Conservation (phyloP, 2,113 vertebrate genomes). For the Garra rufa region DNA sequence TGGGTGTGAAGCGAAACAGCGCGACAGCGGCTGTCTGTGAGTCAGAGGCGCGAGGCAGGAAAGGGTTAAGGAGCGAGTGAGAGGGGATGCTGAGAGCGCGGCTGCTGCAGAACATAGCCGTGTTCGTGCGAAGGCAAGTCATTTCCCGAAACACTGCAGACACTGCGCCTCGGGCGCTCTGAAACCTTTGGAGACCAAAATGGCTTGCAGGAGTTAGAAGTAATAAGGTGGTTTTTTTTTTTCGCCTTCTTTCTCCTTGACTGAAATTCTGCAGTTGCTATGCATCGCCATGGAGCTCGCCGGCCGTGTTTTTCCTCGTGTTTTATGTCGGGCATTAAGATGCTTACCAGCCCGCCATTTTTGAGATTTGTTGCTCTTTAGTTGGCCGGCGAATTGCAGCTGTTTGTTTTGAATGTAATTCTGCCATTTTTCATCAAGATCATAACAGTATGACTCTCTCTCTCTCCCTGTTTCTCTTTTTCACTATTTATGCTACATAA, state of each 20-base stretch:
- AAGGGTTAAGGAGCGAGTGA: slow-evolving; percentile 98
- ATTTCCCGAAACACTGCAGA: slow-evolving; percentile 99
- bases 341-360: slow-evolving; percentile 87
- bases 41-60: slow-evolving; percentile 80
- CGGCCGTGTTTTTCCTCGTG: slow-evolving; percentile 79
- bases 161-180: slow-evolving; percentile 94
- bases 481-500: not conserved
- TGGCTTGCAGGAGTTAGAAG: slow-evolving; percentile 99
- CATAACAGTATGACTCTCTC: slow-evolving; percentile 63
- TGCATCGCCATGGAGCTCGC: slow-evolving; percentile 80
- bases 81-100: slow-evolving; percentile 95
- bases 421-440: slow-evolving; percentile 80
- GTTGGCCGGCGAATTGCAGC: slow-evolving; percentile 90
- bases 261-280: slow-evolving; percentile 96
- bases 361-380: slow-evolving; percentile 95
- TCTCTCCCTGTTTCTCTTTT: slow-evolving; percentile 41
- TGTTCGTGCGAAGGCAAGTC: slow-evolving; percentile 99
- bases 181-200: slow-evolving; percentile 99
- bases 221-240: slow-evolving; percentile 99
- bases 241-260: slow-evolving; percentile 98
- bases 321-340: slow-evolving; percentile 93
- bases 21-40: slow-evolving; percentile 75
- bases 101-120: slow-evolving; percentile 96
- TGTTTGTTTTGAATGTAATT: slow-evolving; percentile 97
- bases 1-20: slow-evolving; percentile 65